Percentiles rank a stretch among this genome's conserved stretches.
Conservation (phyloP, 2,797 vertebrate genomes). For the Sandelia bainsii region DNA sequence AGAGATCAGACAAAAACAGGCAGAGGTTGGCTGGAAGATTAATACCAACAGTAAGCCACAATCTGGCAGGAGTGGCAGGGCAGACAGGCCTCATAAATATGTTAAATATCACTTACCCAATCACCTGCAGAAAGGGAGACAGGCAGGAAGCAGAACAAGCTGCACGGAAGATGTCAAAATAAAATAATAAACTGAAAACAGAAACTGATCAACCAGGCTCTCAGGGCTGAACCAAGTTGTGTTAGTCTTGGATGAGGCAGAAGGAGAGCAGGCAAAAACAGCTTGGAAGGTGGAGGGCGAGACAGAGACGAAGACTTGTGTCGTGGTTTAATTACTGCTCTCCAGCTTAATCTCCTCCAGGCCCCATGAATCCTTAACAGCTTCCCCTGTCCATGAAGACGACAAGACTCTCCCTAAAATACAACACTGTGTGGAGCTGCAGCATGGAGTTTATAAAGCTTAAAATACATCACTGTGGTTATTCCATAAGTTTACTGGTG, state of each 20-base stretch:
- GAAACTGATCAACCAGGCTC: no score
- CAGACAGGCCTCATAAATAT: no score
- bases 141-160: no score
- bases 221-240: slow-evolving; percentile 17
- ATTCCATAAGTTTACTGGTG: neutral
- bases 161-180: no score
- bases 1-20: no score
- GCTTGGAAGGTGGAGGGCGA: slow-evolving; percentile 27
- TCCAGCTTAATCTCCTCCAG: slow-evolving; percentile 57
- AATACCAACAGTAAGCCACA: no score
- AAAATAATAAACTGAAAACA: no score
- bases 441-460: slow-evolving; percentile 25
- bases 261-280: slow-evolving; percentile 2
- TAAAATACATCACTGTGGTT: neutral
- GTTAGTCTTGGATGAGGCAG: slow-evolving; percentile 48
- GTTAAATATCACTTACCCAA: no score
- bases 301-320: slow-evolving; percentile 41
- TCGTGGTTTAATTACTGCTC: slow-evolving; percentile 62
- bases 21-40: no score
- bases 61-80: no score
- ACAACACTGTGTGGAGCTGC: neutral
- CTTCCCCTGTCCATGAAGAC: slow-evolving; percentile 17
- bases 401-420: slow-evolving; percentile 2
- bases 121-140: no score
- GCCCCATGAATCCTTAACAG: slow-evolving; percentile 45